Base-by-base conservation (phyloP, 2,797 vertebrate species). In the Threskiornis aethiopicus region DNA sequence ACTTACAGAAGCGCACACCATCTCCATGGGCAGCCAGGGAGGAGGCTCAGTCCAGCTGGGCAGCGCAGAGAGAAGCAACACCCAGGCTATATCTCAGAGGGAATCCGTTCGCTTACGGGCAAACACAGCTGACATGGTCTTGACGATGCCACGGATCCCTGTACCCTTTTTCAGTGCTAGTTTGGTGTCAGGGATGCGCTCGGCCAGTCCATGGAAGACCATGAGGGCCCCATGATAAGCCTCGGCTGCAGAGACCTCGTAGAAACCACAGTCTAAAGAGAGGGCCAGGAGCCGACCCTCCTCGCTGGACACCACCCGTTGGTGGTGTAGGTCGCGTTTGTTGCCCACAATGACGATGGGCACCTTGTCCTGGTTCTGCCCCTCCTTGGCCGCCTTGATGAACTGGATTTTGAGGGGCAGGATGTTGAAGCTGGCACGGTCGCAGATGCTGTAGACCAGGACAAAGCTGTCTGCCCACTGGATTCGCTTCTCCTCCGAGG, bases 391-490 rank as follows among this genome's bases (percentile, higher is more conserved):
- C 1, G 97, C 97, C 96, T 98, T 98, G 94, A 99, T 98, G 62
- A 95, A 91, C 87, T 98, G 98, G 70, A 98, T 91, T 84, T 98
- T 98, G 89, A 96, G 97, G 29, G 97, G 97, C 64, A 98, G 92
- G 22, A 97, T 84, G 83, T 98, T 98, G 94, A 99, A 99, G 95
- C 98, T 98, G 77, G 97, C 98, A 25, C 98, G 96, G 93, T 98
- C 98, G 1, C 98, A 98, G 97, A 99, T 98, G 94, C 98, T 98
- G 93, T 98, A 98, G 58, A 98, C 98, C 78, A 98, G 89, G 55
- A 99, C 93, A 87, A 98, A 98, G 51, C 98, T 98, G 66, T 99
- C 98, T 6, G 98, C 98, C 98, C 98, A 99, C 81, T 98, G 98
- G 84, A 98, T 95, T 86, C 97, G 97, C 82, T 98, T 98, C 76